Conservation (phyloP, 2,888 invertebrate genomes). For the Dasypogon diadema region DNA sequence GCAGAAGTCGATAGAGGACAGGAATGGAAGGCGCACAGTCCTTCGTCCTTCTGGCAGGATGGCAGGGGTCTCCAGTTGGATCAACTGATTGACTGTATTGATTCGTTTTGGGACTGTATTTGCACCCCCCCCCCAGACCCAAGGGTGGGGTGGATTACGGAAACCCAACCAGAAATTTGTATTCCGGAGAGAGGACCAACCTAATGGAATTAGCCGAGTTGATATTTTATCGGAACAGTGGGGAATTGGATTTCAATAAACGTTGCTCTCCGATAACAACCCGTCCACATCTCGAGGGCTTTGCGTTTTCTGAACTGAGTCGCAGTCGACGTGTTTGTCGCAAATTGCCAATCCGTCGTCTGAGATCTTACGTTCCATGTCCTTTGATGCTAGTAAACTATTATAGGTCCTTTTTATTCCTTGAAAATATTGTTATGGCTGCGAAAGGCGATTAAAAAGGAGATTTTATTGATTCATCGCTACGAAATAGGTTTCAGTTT, state of each 20-base stretch:
- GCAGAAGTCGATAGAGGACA: slow-evolving; percentile 10
- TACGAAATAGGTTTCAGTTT: background rate
- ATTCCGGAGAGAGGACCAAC: slow-evolving; percentile 53
- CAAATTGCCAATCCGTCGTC: slow-evolving; percentile 31
- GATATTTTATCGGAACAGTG: slow-evolving; percentile 55
- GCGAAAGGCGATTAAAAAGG: too few relatives aligned
- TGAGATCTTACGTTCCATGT: background rate
- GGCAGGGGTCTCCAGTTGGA: slow-evolving; percentile 42
- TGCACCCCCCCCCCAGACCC: slow-evolving; percentile 29
- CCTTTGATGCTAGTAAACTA: background rate
- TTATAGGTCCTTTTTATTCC: background rate
- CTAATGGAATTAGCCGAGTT: slow-evolving; percentile 56
- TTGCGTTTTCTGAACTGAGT: slow-evolving; percentile 26
- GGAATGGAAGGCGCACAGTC: background rate
- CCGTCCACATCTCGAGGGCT: slow-evolving; percentile 41
- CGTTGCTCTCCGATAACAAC: slow-evolving; percentile 49
- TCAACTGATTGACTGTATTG: slow-evolving; percentile 55
- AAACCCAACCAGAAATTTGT: slow-evolving; percentile 55
- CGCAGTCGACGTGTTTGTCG: slow-evolving; percentile 7
- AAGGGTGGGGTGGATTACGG: slow-evolving; percentile 41
- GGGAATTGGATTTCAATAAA: slow-evolving; percentile 55
- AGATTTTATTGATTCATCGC: too few relatives aligned
- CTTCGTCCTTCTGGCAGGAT: slow-evolving; percentile 8
- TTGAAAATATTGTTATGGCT: background rate
- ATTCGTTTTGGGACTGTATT: slow-evolving; percentile 46